These are phyloP conservation scores for Ormyrus pomaceus DNA, from an alignment of 2,888 invertebrate genomes.

Conservation along the genomic window DNA sequence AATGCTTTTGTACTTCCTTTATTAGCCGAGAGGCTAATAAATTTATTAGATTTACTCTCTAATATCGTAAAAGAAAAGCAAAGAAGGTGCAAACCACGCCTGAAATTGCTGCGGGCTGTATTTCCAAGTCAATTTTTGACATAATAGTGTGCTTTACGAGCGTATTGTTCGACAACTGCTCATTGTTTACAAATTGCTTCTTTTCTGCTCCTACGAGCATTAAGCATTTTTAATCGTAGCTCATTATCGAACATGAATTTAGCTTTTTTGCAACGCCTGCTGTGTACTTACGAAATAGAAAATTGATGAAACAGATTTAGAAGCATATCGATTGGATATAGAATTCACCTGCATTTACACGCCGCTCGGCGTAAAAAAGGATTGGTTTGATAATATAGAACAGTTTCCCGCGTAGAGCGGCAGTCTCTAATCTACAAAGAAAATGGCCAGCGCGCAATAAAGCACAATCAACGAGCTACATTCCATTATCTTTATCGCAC, in stretches of 20 bases:
- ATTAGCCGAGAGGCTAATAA: background rate
- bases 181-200: background rate
- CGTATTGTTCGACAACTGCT: background rate
- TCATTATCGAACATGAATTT: too few species aligned
- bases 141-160: background rate
- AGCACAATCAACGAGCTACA: conserved; percentile 13
- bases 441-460: background rate
- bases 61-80: background rate
- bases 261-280: too few species aligned
- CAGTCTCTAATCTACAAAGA: background rate
- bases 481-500: conserved; percentile 5
- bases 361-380: too few species aligned
- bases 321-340: too few species aligned
- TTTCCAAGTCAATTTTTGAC: background rate
- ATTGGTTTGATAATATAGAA: too few species aligned
- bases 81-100: background rate
- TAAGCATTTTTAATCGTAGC: too few species aligned
- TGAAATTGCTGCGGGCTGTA: background rate
- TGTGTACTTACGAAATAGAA: too few species aligned
- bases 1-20: too few species aligned
- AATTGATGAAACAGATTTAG: too few species aligned
- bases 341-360: too few species aligned
- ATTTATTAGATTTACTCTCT: background rate
- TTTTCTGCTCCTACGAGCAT: too few species aligned
- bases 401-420: too few species aligned